Evolutionary conservation across 1,140 invertebrate species (phyloP).

Genomic region (Zaprionus inermis): DNA sequence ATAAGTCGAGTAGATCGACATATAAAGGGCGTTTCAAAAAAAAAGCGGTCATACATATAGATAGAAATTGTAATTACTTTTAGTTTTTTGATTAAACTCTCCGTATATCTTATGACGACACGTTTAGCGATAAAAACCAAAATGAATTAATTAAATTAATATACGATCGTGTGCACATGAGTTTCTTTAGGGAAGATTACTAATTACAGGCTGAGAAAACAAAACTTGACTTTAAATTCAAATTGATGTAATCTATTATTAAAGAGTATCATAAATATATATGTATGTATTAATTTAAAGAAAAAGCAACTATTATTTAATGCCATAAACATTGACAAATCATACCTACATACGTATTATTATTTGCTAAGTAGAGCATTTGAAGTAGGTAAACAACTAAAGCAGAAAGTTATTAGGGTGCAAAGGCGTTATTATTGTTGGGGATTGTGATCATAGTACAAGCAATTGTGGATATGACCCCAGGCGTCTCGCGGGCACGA

Average conservation of each 20-base stretch:
- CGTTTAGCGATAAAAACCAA: conserved; percentile 30
- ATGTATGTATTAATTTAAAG: background rate
- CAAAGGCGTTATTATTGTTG: conserved; percentile 4
- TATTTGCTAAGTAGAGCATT: background rate
- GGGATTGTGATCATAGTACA: conserved; percentile 18
- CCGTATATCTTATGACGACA: background rate
- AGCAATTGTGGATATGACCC: background rate
- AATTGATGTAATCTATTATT: background rate
- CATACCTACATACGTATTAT: background rate
- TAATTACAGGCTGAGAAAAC: background rate
- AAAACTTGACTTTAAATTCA: background rate
- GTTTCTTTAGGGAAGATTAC: background rate
- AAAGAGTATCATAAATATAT: background rate
- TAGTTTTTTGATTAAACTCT: background rate
- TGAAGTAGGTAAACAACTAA: background rate
- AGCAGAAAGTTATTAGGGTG: conserved; percentile 6
- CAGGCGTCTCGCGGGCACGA: background rate
- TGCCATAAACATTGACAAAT: background rate
- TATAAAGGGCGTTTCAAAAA: background rate
- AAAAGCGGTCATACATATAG: background rate
- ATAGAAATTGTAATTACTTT: background rate
- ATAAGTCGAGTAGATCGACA: background rate
- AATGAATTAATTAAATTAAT: conserved; percentile 54
- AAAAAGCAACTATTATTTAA: background rate
- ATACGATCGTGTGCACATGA: conserved; percentile 54